Evolutionary conservation across 2,888 invertebrate species (phyloP).

Genomic region (Neuroscelio doddi): DNA sequence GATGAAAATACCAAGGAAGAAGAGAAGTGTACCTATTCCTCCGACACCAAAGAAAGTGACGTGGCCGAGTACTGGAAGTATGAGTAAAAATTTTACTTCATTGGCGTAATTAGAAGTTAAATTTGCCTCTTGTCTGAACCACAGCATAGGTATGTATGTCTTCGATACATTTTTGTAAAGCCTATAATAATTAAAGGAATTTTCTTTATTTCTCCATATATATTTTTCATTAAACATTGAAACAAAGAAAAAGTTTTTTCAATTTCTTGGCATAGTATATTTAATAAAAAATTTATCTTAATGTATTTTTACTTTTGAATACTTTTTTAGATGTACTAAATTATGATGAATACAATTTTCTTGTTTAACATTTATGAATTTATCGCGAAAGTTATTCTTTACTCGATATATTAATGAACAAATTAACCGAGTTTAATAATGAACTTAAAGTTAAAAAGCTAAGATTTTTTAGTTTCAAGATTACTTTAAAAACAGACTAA

Average conservation of each 20-base stretch:
- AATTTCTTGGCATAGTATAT: not conserved
- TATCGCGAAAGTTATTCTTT: no score
- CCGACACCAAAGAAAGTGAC: constrained; percentile 75
- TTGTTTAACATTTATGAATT: not conserved
- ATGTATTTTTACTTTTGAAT: not conserved
- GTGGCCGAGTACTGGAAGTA: constrained; percentile 73
- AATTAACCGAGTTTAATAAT: no score
- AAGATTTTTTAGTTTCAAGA: no score
- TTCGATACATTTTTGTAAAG: constrained; percentile 74
- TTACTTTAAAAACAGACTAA: no score
- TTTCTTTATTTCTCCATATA: no score
- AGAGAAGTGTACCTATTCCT: constrained; percentile 70
- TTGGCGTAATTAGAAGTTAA: constrained; percentile 76
- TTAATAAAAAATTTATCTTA: constrained; percentile 1
- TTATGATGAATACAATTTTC: not conserved
- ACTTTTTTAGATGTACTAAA: not conserved
- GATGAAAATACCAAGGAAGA: constrained; percentile 66
- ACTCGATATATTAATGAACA: no score
- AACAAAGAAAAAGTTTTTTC: no score
- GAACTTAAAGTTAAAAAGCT: no score
- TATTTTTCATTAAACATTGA: no score
- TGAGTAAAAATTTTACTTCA: constrained; percentile 74
- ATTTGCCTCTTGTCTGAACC: constrained; percentile 82
- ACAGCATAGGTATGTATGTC: constrained; percentile 81
- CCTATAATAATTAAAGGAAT: no score